Evolutionary conservation across 2,797 vertebrate genomes (phyloP), one percentile per base, ranked within the genome.

Genomic region (Momotus momota): DNA sequence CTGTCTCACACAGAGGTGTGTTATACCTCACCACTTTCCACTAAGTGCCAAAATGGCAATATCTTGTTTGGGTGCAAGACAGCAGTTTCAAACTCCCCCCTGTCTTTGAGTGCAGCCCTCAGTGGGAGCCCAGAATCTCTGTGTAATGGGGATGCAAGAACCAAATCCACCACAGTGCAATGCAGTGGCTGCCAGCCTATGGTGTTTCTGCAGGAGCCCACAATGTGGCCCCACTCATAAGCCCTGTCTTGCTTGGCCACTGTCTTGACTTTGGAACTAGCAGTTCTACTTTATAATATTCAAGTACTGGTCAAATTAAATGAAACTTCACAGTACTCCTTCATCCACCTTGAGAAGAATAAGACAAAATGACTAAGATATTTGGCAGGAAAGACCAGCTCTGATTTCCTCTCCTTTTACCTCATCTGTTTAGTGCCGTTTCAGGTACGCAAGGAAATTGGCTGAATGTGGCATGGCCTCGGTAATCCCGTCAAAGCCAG

Each of bases 191-290:
- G 23, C 54, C 33, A 41, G 41, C 4, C 23, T 16, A 9, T 2
- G 4, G 40, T 26, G 7, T 51, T 64, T 40, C n/a, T 4, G 1
- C 18, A 51, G 49, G 10, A 57, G 40, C 7, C n/a, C 2, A 0
- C 20, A 40, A 7, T 2, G 1, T 0, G 0, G n/a, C 20, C 27
- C 43, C 2, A 4, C 14, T 62, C 20, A 9, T 12, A 25, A 74
- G n/a, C 20, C 33, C 8, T 1, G 2, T 55, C 48, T 67, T 62
- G 10, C 23, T 51, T 3, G 1, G 22, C 3, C 2, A 2, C 14
- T 31, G 9, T 10, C 22, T n/a, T 58, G 43, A 27, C 25, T 54
- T 85, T 35, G 26, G n/a, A 45, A 57, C 48, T 18, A 45, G n/a
- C 13, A 77, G 23, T 38, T 86, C n/a, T 60, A 4, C 10, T 31